Conservation (phyloP, 2,797 vertebrate species). For the Momotus momota region DNA sequence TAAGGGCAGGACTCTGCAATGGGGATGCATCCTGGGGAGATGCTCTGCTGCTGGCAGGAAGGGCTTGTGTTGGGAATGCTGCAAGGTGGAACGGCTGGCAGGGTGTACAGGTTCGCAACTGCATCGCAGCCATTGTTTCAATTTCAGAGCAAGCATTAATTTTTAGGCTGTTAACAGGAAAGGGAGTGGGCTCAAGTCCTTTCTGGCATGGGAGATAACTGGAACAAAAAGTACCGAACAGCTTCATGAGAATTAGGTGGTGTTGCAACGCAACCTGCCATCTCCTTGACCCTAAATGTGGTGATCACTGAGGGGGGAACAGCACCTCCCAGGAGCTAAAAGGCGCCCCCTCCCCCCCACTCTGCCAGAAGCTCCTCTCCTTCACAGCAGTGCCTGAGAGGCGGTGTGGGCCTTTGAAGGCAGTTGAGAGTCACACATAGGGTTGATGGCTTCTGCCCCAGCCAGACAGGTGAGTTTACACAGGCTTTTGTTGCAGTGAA, state of each 20-base stretch:
- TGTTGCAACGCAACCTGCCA: background rate
- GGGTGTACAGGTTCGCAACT: rapidly evolving
- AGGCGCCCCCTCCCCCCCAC: background rate
- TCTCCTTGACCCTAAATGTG: background rate
- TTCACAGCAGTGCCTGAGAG: background rate
- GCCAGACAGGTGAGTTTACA: background rate
- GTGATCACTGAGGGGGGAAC: background rate
- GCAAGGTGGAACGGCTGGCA: rapidly evolving
- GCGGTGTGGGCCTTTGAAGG: rapidly evolving
- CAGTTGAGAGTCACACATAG: rapidly evolving
- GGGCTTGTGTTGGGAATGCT: rapidly evolving
- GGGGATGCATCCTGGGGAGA: background rate
- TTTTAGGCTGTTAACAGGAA: background rate
- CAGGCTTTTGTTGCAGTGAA: background rate
- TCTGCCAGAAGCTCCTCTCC: background rate
- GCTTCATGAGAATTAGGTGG: background rate
- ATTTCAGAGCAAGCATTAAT: background rate
- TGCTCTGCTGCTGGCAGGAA: background rate
- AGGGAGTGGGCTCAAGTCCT: background rate
- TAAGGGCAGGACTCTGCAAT: background rate
- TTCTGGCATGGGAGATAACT: background rate
- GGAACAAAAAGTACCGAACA: background rate
- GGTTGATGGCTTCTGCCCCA: background rate
- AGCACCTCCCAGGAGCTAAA: background rate
- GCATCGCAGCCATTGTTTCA: background rate